Evolutionary conservation across 1,140 invertebrate species (phyloP).

Genomic region (Rhynchophorus ferrugineus): DNA sequence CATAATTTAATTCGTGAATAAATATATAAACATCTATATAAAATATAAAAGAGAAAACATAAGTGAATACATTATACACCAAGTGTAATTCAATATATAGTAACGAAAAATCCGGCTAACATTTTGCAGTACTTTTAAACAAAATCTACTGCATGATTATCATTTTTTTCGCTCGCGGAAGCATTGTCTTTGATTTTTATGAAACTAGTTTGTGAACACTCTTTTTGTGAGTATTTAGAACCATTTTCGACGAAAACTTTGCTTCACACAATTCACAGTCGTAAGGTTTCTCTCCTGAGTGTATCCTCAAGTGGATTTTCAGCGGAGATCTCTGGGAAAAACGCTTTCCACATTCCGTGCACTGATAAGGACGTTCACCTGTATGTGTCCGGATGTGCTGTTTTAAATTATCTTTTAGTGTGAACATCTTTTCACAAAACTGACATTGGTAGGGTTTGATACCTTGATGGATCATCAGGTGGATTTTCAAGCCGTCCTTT

Average conservation of each 20-base stretch:
- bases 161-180: too few species aligned
- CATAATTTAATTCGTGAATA: too few species aligned
- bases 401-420: constrained; percentile 37
- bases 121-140: too few species aligned
- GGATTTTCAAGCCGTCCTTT: constrained; percentile 31
- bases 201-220: too few species aligned
- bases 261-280: constrained; percentile 54
- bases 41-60: too few species aligned
- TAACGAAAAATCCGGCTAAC: too few species aligned
- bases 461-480: constrained; percentile 61
- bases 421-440: constrained; percentile 25
- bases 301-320: constrained; percentile 40
- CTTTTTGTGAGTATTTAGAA: constrained; percentile 18
- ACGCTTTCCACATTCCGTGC: constrained; percentile 55
- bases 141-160: too few species aligned
- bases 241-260: constrained; percentile 53
- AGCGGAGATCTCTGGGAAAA: constrained; percentile 38
- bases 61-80: too few species aligned
- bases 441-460: constrained; percentile 43
- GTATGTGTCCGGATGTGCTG: constrained; percentile 70
- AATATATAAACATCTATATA: too few species aligned
- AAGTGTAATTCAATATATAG: too few species aligned
- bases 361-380: constrained; percentile 66
- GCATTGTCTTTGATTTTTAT: too few species aligned
- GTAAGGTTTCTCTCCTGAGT: constrained; percentile 53